These are phyloP conservation scores for Drosophila micromelanica DNA, from an alignment of 1,140 invertebrate species.

Conservation along the genomic window DNA sequence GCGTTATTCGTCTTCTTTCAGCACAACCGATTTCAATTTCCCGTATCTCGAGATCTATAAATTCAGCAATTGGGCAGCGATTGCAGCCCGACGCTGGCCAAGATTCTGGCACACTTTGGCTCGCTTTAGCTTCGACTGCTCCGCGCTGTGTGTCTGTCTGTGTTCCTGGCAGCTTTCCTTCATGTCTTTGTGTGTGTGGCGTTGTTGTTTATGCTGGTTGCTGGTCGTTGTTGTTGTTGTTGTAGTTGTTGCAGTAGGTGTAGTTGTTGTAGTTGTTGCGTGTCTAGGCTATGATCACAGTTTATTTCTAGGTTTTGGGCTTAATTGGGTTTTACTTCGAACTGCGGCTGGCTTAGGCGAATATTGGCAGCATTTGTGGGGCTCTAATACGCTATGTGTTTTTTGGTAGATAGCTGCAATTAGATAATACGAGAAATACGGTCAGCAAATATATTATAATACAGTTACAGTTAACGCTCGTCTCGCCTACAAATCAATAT, in stretches of 20 bases:
- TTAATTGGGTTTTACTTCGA: conserved; percentile 44
- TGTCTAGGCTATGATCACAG: conserved; percentile 77
- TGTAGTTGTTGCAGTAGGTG: conserved; percentile 17
- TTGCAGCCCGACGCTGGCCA: conserved; percentile 37
- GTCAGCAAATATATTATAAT: conserved; percentile 40
- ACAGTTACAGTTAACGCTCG: conserved; percentile 11
- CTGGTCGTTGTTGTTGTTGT: conserved; percentile 26
- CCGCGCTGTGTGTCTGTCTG: conserved; percentile 2
- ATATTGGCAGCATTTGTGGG: conserved; percentile 75
- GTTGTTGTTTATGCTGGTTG: conserved; percentile 27
- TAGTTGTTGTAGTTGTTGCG: conserved; percentile 45
- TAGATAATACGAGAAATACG: conserved; percentile 9
- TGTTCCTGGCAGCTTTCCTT: conserved; percentile 23
- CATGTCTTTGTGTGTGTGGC: conserved; percentile 43
- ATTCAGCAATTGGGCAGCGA: conserved; percentile 49
- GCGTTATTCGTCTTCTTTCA: conserved; percentile 1
- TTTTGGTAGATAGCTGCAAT: conserved; percentile 57
- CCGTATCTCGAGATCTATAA: conserved; percentile 57
- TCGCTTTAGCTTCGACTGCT: conserved; percentile 34
- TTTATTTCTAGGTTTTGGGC: conserved; percentile 56
- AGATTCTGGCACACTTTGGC: conserved; percentile 31
- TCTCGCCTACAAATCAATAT: conserved; percentile 55
- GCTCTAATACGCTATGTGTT: conserved; percentile 27
- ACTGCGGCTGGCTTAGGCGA: conserved; percentile 66
- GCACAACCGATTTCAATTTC: conserved; percentile 69